Conservation (phyloP, 2,888 invertebrate genomes). For the Ichneumon xanthorius region DNA sequence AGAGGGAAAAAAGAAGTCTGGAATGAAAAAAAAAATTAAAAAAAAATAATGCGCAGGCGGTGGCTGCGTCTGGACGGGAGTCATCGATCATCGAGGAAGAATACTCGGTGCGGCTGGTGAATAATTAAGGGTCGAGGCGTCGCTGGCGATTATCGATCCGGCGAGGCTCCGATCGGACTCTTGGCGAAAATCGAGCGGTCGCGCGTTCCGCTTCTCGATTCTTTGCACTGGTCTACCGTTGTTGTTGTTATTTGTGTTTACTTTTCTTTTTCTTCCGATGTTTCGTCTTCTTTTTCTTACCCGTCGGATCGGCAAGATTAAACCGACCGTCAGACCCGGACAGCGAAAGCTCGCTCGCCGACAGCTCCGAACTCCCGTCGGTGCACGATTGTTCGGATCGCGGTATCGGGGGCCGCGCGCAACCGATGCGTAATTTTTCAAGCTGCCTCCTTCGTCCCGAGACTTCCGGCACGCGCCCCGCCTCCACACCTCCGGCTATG, state of each 20-base stretch:
- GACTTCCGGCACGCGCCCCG: constrained; percentile 70
- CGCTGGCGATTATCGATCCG: constrained; percentile 59
- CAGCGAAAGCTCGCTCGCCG: constrained; percentile 45
- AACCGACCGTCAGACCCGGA: constrained; percentile 38
- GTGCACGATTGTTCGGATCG: constrained; percentile 55
- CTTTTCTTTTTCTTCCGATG: constrained; percentile 2
- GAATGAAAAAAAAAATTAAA: constrained; percentile 30
- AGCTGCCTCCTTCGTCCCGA: constrained; percentile 56
- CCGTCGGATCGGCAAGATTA: constrained; percentile 23
- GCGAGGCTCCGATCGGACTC: constrained; percentile 29
- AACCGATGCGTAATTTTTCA: constrained; percentile 67
- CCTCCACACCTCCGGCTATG: constrained; percentile 66
- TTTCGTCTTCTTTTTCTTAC: not conserved
- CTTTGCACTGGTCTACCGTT: not conserved
- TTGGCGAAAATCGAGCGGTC: constrained; percentile 34
- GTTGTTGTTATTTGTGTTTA: constrained; percentile 10
- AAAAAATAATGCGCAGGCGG: constrained; percentile 37
- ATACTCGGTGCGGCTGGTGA: constrained; percentile 51
- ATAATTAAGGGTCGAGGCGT: constrained; percentile 56
- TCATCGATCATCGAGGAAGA: constrained; percentile 63
- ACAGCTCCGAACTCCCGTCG: constrained; percentile 61
- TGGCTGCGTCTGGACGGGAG: constrained; percentile 47
- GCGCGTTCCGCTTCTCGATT: not conserved
- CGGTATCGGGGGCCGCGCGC: constrained; percentile 52
- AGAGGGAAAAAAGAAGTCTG: not conserved